These are phyloP conservation scores for Phymorhynchus buccinoides DNA, from an alignment of 1,140 invertebrate genomes.

Conservation along the genomic window DNA sequence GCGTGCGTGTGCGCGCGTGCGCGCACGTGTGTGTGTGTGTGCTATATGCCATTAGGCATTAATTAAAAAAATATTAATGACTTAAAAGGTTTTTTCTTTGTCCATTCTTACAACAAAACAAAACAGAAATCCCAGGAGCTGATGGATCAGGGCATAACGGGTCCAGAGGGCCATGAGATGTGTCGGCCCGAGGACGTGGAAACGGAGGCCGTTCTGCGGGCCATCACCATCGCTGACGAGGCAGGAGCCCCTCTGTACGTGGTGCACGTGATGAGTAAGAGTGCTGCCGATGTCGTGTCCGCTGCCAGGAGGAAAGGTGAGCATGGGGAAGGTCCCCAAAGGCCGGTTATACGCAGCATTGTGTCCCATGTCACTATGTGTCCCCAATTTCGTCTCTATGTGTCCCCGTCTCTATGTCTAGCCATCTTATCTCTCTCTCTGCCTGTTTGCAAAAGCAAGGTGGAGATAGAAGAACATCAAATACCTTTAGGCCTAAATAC, in stretches of 20 bases:
- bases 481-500: too few relatives aligned
- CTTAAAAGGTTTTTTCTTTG: not conserved
- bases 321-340: too few relatives aligned
- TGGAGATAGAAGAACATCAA: too few relatives aligned
- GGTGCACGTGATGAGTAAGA: constrained; percentile 96
- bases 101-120: not conserved
- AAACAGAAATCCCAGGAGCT: constrained; percentile 89
- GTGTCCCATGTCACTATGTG: too few relatives aligned
- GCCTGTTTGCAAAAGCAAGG: too few relatives aligned
- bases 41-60: too few relatives aligned
- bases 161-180: constrained; percentile 96
- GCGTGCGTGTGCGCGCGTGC: too few relatives aligned
- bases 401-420: too few relatives aligned
- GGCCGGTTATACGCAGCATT: too few relatives aligned
- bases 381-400: too few relatives aligned
- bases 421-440: too few relatives aligned
- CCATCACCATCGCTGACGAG: constrained; percentile 93
- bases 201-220: constrained; percentile 95
- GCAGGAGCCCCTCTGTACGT: constrained; percentile 93
- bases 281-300: constrained; percentile 86
- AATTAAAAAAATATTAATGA: not conserved
- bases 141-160: constrained; percentile 88
- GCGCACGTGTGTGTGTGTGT: too few relatives aligned
- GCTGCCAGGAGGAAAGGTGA: constrained; percentile 81
- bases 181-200: constrained; percentile 97